Percentiles rank a stretch among this genome's conserved stretches.
Evolutionary conservation across 2,888 invertebrate species (phyloP).

Genomic region (Caenorhabditis japonica): DNA sequence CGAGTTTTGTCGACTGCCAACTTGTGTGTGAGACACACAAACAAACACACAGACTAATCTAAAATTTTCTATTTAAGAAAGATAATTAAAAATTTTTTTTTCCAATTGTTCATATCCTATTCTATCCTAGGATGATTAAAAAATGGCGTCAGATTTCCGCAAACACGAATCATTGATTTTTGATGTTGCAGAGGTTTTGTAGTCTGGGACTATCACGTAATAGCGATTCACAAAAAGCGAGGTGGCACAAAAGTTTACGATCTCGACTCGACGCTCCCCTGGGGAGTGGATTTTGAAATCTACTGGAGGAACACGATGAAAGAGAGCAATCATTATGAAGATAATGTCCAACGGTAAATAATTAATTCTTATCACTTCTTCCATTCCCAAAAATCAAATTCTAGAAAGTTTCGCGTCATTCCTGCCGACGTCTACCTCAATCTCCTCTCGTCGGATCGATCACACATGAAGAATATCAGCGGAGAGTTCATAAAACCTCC

Average conservation of each 20-base stretch:
- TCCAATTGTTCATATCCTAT: too few species aligned
- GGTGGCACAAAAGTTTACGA: constrained; percentile 43
- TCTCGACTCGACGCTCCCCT: constrained; percentile 48
- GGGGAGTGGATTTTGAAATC: constrained; percentile 34
- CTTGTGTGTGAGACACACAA: too few species aligned
- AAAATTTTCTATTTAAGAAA: too few species aligned
- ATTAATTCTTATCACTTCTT: too few species aligned
- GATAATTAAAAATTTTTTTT: too few species aligned
- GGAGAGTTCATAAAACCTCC: constrained; percentile 38
- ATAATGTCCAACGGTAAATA: not conserved
- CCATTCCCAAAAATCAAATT: too few species aligned
- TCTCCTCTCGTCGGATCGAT: constrained; percentile 52
- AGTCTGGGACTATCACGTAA: constrained; percentile 68
- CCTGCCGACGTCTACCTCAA: constrained; percentile 26
- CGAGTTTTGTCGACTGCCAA: too few species aligned
- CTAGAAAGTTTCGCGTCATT: constrained; percentile 57
- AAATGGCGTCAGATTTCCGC: too few species aligned
- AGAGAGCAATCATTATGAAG: not conserved
- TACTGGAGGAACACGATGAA: constrained; percentile 48
- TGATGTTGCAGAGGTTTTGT: constrained; percentile 41
- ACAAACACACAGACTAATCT: too few species aligned
- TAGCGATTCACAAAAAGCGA: constrained; percentile 35
- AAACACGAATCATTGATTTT: not conserved
- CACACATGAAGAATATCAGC: constrained; percentile 49
- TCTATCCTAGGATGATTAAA: too few species aligned